These are phyloP conservation scores for Raillietiella orientalis DNA, from an alignment of 2,888 invertebrate genomes.

Conservation along the genomic window DNA sequence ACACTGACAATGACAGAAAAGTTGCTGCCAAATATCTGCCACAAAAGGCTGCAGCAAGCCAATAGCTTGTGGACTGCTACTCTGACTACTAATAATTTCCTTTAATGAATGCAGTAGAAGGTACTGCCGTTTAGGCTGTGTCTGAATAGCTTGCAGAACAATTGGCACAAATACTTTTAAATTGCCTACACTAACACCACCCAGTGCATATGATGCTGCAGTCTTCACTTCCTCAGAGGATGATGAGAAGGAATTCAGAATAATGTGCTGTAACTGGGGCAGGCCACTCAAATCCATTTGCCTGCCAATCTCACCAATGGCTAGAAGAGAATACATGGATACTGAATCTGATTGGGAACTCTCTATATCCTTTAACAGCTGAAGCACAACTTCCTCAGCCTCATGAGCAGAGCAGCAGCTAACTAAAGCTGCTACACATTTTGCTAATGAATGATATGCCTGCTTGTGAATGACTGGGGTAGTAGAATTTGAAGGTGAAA, in stretches of 20 bases:
- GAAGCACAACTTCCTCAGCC: conserved; percentile 21
- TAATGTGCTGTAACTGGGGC: conserved; percentile 19
- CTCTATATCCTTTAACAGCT: conserved; percentile 35
- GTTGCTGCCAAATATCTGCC: conserved; percentile 44
- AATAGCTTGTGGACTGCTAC: conserved; percentile 34
- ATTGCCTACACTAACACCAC: conserved; percentile 85
- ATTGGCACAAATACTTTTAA: conserved; percentile 72
- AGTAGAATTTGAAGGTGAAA: conserved; percentile 12
- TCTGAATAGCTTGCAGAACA: conserved; percentile 69
- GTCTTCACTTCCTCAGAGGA: conserved; percentile 88
- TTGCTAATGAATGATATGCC: conserved; percentile 82
- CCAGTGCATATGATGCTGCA: conserved; percentile 84
- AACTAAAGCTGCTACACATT: conserved; percentile 78
- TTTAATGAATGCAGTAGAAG: conserved; percentile 81
- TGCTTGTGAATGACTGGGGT: conserved; percentile 11
- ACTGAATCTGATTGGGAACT: conserved; percentile 34
- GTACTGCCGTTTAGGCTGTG: conserved; percentile 79
- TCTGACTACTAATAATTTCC: conserved; percentile 54
- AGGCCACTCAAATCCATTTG: conserved; percentile 59
- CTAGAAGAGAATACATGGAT: conserved; percentile 66
- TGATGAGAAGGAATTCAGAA: conserved; percentile 53
- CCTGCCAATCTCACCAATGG: conserved; percentile 87
- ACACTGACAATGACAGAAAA: conserved; percentile 83
- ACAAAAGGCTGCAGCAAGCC: conserved; percentile 26
- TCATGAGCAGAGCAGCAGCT: conserved; percentile 34